Evolutionary conservation across 2,113 vertebrate genomes (phyloP).

Genomic region (Alouatta palliata): DNA sequence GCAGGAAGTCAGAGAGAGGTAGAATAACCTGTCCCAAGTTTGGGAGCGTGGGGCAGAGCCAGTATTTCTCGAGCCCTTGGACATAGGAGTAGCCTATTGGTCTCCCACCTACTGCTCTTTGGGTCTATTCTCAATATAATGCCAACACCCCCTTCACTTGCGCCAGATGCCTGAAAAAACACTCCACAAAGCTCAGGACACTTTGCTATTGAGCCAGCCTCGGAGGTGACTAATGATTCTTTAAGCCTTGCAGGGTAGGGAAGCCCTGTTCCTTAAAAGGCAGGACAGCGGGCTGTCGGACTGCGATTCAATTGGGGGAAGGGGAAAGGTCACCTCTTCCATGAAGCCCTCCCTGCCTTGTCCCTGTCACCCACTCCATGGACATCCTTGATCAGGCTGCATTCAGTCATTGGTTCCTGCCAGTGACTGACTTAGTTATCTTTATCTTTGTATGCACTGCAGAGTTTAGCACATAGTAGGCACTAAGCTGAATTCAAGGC

Average conservation of each 20-base stretch:
- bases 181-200: not conserved
- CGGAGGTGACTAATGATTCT: rapidly evolving
- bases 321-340: not conserved
- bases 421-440: not conserved
- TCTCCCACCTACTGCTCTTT: not conserved
- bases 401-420: not conserved
- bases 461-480: not conserved
- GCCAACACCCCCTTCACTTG: not conserved
- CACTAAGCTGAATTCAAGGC: not conserved
- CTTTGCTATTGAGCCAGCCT: not conserved
- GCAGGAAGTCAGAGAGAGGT: not conserved
- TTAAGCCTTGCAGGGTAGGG: not conserved
- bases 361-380: not conserved
- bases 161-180: not conserved
- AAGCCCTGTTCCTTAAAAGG: not conserved
- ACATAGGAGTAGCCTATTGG: rapidly evolving
- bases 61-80: too few relatives aligned
- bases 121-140: not conserved
- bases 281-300: too few relatives aligned
- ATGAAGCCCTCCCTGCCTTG: not conserved
- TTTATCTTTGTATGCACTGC: not conserved
- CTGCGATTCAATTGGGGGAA: not conserved
- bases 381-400: not conserved
- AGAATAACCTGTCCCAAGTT: not conserved
- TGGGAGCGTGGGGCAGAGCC: not conserved